phyloP scores from a whole-genome alignment of 2,888 invertebrate species.

The Cheilosia scutellata region DNA sequence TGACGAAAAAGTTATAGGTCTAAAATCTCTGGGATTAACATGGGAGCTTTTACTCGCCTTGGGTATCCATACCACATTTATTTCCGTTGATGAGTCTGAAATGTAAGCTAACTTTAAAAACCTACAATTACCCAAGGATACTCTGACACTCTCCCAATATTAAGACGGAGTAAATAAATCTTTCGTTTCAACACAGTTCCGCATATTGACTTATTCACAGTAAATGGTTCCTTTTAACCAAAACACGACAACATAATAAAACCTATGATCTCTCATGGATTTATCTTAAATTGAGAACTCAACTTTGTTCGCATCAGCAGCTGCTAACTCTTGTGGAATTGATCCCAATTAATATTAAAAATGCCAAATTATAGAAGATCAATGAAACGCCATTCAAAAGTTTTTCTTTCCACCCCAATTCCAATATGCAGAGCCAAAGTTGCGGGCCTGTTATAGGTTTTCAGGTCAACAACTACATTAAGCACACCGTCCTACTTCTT shows the following conservation, averaged over 20 bases:
- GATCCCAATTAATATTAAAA: slow-evolving; percentile 50
- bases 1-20: too few species aligned
- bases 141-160: too few species aligned
- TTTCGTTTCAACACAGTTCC: too few species aligned
- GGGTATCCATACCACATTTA: too few species aligned
- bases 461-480: slow-evolving; percentile 69
- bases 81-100: too few species aligned
- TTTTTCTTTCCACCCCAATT: neutral
- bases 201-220: too few species aligned
- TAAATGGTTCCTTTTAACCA: too few species aligned
- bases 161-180: too few species aligned
- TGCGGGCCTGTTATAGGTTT: slow-evolving; percentile 59
- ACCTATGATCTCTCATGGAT: neutral
- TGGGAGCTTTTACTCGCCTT: too few species aligned
- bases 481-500: slow-evolving; percentile 53
- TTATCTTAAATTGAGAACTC: neutral
- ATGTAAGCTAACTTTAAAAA: too few species aligned
- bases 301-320: neutral
- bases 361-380: slow-evolving; percentile 16
- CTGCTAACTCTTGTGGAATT: slow-evolving; percentile 8
- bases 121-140: too few species aligned
- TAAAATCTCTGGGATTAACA: too few species aligned
- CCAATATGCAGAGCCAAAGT: slow-evolving; percentile 29
- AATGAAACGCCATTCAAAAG: slow-evolving; percentile 22
- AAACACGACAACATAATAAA: neutral